Evolutionary conservation across 2,113 vertebrate species (phyloP), one percentile per base, ranked within the genome.

Genomic region (Oncorhynchus nerka): DNA sequence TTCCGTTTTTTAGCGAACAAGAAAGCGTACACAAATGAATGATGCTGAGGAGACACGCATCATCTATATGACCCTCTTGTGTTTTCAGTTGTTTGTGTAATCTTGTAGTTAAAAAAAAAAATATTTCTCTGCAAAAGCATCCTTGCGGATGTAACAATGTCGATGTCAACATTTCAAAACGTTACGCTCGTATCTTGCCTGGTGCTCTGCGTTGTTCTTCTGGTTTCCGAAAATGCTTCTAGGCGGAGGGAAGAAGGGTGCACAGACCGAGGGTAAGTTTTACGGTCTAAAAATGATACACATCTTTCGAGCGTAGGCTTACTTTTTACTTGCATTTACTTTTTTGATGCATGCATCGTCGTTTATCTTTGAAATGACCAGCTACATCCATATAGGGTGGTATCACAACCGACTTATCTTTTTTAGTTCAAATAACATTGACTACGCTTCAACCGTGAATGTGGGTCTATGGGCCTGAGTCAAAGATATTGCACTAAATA

Each of bases 181-280:
- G 92, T 98, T 86, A 95, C 94, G 0, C 30, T 95, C 24, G 93
- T 92, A 22, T 96, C 96, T 6, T 96, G 96, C 32, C 79, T 96
- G 55, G 90, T 94, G 71, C 87, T 99, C 64, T 97, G 95, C 57
- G 87, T 95, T 24, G 96, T 95, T 16, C 84, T 98, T 45, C 94
- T 98, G 74, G 91, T 28, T 98, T 72, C 96, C 96, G 4, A 95
- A 94, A 81, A 86, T 94, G 84, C 90, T 97, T 74, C 26, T 96
- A n/a, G 89, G 94, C 9, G 94, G 94, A 64, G 90, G 91, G 80
- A 91, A 85, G 83, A 91, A 91, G 86, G 92, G 86, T 3, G 81
- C 85, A 73, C 86, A 89, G 70, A 81, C 91, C 19, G 94, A 95
- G 74, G 96, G 96, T 98, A 91, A 93, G 90, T 84, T 82, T 76